Evolutionary conservation across 64 coral and sea anemone species (phyloP), one percentile per base, ranked within the genome.

Genomic region (Stichodactyla mertensii): DNA sequence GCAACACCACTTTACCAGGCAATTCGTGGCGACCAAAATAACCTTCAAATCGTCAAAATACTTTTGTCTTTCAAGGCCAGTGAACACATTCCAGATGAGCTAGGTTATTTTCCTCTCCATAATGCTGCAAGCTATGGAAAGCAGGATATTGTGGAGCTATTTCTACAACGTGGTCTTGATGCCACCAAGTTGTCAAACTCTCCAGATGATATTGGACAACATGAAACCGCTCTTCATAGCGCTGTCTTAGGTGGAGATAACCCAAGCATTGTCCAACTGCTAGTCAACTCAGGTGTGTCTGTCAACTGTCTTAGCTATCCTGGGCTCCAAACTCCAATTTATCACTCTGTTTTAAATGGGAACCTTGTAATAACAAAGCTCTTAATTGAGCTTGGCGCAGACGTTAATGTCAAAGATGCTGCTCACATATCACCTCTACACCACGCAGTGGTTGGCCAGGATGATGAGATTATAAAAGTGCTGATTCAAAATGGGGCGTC

Each of bases 321-420:
- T 87, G 86, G 86, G 7, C 55, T 55, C 54, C 86, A 87, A 77
- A 78, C 86, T 45, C 86, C 86, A 54, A 78, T 87, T 28, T 87
- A 87, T 77, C 6, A 57, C 54, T 70, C 86, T 87, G 69, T 87
- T 52, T 87, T 87, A 27, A 87, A 87, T 77, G 14, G 53, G 27
- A 87, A 87, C n/a, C 64, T 87, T 77, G 86, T 28, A 13, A 78
- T 87, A 62, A 77, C 77, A 87, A 53, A 87, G 19, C 86, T 77
- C 8, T 87, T 87, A 52, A 87, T 87, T 77, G 77, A 78, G 23
- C 86, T 87, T 56, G 55, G 57, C 23, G 86, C 86, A 2, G 69
- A 87, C 57, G 69, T 87, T 20, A 87, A 87, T 78, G 69, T 87
- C 11, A 87, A 87, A 87, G 86, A 87, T 87, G 86, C 86, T 78